Evolutionary conservation across 1,140 invertebrate genomes (phyloP), one percentile per base, ranked within the genome.

Genomic region (Diorhabda carinulata): DNA sequence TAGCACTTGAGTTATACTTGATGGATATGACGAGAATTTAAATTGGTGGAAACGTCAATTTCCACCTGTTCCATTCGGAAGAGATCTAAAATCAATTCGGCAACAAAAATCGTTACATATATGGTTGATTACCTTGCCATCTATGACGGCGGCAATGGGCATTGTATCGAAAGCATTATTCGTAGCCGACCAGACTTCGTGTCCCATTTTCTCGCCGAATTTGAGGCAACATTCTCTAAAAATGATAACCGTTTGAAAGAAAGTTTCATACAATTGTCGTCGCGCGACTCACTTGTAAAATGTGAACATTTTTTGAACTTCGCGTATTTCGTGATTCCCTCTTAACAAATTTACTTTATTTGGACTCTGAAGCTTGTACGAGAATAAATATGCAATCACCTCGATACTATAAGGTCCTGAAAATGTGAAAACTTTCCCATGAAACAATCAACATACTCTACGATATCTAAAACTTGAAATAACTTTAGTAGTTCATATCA

Each of bases 131-230:
- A 89, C 87, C 82, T 87, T 88, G 43, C 85, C 85, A 81, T 92
- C 90, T 25, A 92, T 83, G 9, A 89, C 84, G 6, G 90, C 90
- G 9, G 89, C 89, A 52, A 92, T 72, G 5, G 90, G 89, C 83
- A 92, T 85, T 10, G 78, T 82, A 81, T 92, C 90, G 81, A 92
- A 92, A 25, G 86, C 88, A 25, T 84, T 79, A 78, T 92, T 92
- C 3, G 91, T 83, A 3, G 86, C 84, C 69, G 88, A 86, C 89
- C 90, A 92, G 44, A 92, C 83, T 73, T 85, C 83, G 6, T 70
- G 60, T 0, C 89, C 90, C 42, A 87, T 76, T 44, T 78, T 78
- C 9, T 88, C 84, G 1, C 90, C 90, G 81, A 90, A 91, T 79
- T 91, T 91, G 0, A 74, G 77, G 8, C 84, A 66, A 75, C 90